A percentile compares a stretch with the other conserved stretches of the same genome.
These are phyloP conservation scores for Empidonax traillii DNA, from an alignment of 2,113 vertebrate species.

Conservation along the genomic window DNA sequence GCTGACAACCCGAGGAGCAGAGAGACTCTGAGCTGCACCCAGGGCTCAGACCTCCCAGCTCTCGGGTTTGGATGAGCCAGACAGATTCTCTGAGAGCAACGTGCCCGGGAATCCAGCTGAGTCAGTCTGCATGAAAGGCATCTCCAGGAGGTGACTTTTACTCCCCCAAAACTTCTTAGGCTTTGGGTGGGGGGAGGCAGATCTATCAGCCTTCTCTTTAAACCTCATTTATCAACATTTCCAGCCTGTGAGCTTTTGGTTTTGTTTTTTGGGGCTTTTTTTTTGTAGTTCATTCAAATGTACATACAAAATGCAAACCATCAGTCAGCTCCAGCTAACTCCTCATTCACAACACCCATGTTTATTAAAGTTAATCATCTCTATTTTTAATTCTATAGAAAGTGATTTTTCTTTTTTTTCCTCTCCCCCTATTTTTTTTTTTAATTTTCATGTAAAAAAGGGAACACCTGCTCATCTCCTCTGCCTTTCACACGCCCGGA, in stretches of 20 bases:
- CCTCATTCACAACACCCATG: neutral
- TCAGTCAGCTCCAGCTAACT: neutral
- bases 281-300: neutral
- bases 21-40: neutral
- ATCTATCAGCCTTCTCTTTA: neutral
- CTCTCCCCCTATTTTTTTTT: too few relatives aligned
- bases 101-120: neutral
- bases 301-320: neutral
- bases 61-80: neutral
- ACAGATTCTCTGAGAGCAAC: neutral
- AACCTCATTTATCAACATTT: neutral
- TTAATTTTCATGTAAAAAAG: neutral
- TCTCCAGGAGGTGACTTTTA: neutral
- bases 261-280: neutral
- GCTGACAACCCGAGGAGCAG: neutral
- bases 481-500: neutral
- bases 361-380: neutral
- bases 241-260: neutral
- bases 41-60: neutral
- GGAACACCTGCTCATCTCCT: constrained; percentile 23
- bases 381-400: neutral
- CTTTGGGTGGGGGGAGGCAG: neutral
- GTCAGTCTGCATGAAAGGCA: neutral
- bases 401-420: neutral
- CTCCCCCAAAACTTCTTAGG: neutral